Evolutionary conservation across 2,888 invertebrate species (phyloP), one percentile per base, ranked within the genome.

Genomic region (Luperina nickerlii): DNA sequence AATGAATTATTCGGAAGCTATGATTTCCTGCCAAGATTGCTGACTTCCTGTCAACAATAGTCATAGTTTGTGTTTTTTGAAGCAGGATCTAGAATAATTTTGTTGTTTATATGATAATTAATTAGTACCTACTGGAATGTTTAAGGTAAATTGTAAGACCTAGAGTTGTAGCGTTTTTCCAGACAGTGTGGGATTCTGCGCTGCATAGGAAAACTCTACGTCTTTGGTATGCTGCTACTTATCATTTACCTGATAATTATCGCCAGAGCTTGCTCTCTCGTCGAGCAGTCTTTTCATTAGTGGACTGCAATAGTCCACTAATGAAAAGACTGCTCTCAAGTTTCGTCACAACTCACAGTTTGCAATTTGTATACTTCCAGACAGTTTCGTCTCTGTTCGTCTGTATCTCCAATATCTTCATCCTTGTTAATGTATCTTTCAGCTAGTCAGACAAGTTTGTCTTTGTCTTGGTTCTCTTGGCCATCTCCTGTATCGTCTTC

Each of bases 1-100:
- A 83, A 74, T 89, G 86, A 89, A 82, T 85, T 76, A 86, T 89
- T 89, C 83, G 85, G 87, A 89, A 88, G 86, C 76, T 32, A 32
- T 32, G 32, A 32, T 32, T 32, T 32, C 32, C 32, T 45, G 32
- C 11, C 11, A 45, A 45, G 45, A 45, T 45, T 45, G 11, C 32
- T 18, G 11, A 69, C 71, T 84, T 86, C 82, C 84, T 82, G 75
- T 70, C 77, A 66, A 77, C 51, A 78, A 63, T 83, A 72, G 42
- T 74, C 84, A 76, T 65, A 24, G 6, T 20, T 80, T 68, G 18
- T 71, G 32, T 32, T 32, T 32, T 32, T 32, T 32, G n/a, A 63
- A 63, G 15, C 45, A 27, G 57, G 11, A 68, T 76, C 38, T 65
- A 32, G 69, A 51, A 42, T 32, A 5, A 15, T n/a, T 7, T 57